Evolutionary conservation across 2,888 invertebrate species (phyloP).

Genomic region (Prosapia bicincta): DNA sequence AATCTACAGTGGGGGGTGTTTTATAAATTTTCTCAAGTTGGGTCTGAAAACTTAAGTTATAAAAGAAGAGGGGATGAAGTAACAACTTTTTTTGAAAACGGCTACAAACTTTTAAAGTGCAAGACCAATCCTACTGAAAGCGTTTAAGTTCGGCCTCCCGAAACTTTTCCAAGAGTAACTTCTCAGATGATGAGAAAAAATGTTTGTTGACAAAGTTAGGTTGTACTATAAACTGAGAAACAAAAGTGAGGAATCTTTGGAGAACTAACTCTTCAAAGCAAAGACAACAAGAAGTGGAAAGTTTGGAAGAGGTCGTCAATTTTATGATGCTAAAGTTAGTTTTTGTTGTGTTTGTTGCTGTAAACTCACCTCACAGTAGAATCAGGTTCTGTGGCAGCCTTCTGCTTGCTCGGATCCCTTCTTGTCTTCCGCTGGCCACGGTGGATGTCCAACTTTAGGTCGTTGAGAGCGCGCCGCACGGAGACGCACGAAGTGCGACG

Average conservation of each 20-base stretch:
- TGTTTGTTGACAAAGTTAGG: constrained; percentile 1
- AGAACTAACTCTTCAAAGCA: background rate
- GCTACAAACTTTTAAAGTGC: constrained; percentile 20
- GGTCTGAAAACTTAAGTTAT: constrained; percentile 1
- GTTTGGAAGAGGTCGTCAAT: constrained; percentile 9
- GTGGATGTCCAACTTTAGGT: constrained; percentile 6
- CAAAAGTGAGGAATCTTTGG: background rate
- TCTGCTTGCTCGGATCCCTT: constrained; percentile 10
- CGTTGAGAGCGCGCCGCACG: constrained; percentile 11
- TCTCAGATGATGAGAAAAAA: background rate
- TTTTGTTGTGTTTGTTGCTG: background rate
- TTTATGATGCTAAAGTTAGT: constrained; percentile 2
- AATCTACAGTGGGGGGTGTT: background rate
- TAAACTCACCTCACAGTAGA: background rate
- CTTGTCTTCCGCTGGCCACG: constrained; percentile 15
- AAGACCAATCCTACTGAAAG: background rate
- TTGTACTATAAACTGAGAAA: constrained; percentile 19
- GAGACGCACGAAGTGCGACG: constrained; percentile 17
- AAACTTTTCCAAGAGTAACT: background rate
- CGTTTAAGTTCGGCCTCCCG: background rate
- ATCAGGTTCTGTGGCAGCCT: constrained; percentile 20
- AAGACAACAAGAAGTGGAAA: background rate
- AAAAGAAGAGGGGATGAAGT: constrained; percentile 4
- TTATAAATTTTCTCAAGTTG: constrained; percentile 5
- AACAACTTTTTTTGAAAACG: constrained; percentile 14